Evolutionary conservation across 2,113 vertebrate species (phyloP).

Genomic region (Naja naja): DNA sequence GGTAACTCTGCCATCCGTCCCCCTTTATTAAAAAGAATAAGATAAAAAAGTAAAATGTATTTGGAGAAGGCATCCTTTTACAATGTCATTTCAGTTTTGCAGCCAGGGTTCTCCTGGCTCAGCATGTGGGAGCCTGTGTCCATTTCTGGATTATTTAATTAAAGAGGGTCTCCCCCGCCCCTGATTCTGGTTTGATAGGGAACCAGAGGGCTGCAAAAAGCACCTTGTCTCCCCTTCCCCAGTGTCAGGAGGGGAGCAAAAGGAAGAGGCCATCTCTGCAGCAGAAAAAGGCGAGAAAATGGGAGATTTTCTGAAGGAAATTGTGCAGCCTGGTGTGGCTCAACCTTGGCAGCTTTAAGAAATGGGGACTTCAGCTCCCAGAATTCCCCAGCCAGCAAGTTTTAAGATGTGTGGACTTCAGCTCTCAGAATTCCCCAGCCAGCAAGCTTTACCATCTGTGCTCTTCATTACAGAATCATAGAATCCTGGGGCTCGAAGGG

Average conservation of each 20-base stretch:
- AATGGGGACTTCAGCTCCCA: too few relatives aligned
- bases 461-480: background rate
- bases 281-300: too few relatives aligned
- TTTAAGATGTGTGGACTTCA: too few relatives aligned
- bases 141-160: slow-evolving; percentile 42
- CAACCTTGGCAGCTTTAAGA: too few relatives aligned
- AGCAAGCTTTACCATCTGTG: too few relatives aligned
- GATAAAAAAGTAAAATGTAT: slow-evolving; percentile 20
- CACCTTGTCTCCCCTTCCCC: too few relatives aligned
- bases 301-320: too few relatives aligned
- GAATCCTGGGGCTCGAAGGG: background rate
- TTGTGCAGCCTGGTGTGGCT: background rate
- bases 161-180: background rate
- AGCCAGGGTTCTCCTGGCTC: background rate
- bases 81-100: slow-evolving; percentile 46
- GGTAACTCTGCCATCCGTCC: slow-evolving; percentile 50
- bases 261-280: too few relatives aligned
- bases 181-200: background rate
- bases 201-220: background rate
- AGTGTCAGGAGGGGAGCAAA: background rate
- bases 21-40: background rate
- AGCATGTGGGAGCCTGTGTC: background rate
- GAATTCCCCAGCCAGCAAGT: too few relatives aligned
- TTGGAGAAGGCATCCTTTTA: slow-evolving; percentile 59
- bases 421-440: too few relatives aligned